phyloP scores from a whole-genome alignment of 2,113 vertebrate genomes.

The Oryzias celebensis region DNA sequence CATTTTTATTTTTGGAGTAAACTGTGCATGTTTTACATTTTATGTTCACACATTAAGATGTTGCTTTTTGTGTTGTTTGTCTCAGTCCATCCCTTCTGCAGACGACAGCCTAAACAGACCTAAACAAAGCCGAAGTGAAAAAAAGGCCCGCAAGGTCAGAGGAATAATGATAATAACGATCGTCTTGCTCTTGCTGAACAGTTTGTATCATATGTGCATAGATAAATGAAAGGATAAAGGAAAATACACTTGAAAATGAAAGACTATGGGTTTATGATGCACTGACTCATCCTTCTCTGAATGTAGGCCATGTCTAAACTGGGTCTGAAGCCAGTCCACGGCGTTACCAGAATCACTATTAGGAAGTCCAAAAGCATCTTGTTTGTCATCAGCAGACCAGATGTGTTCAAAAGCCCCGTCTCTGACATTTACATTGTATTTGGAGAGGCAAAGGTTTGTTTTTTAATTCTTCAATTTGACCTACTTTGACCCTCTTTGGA shows the following conservation, averaged over 20 bases:
- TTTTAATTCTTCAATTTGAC: not conserved
- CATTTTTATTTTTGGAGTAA: too few species aligned
- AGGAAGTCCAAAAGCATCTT: conserved; percentile 98
- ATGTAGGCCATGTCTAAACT: conserved; percentile 96
- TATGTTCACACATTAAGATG: not conserved
- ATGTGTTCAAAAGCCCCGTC: conserved; percentile 96
- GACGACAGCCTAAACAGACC: conserved; percentile 88
- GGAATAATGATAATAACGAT: too few species aligned
- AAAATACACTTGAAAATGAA: too few species aligned
- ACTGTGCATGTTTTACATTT: too few species aligned
- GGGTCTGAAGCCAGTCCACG: conserved; percentile 90
- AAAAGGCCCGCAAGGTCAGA: conserved; percentile 93
- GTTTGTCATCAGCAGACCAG: conserved; percentile 94
- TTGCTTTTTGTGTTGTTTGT: conserved; percentile 17
- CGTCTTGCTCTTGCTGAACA: too few species aligned
- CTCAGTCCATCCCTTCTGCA: conserved; percentile 76
- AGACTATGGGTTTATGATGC: too few species aligned
- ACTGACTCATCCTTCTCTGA: not conserved
- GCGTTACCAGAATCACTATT: conserved; percentile 95
- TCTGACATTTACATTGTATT: conserved; percentile 98
- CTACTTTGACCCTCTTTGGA: too few species aligned
- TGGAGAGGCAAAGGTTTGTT: conserved; percentile 89
- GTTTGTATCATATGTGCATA: too few species aligned
- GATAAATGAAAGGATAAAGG: too few species aligned
- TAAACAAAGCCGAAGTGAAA: conserved; percentile 96